phyloP scores from a whole-genome alignment of 30 jellyfish, hydroid and myxozoan genomes.

The Cassiopea xamachana region DNA sequence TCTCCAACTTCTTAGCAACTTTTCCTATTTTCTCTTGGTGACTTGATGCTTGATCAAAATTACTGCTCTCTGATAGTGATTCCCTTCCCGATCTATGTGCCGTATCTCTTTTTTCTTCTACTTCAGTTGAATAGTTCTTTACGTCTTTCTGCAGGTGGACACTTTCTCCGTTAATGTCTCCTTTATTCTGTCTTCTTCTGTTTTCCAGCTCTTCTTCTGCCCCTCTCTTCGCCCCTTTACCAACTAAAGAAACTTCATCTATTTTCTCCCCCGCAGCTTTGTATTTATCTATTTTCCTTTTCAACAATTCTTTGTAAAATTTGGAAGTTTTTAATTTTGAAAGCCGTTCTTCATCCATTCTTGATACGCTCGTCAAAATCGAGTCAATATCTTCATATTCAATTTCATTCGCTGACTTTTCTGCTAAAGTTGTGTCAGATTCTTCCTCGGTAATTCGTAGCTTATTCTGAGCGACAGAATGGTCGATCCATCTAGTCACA shows the following conservation, averaged over 20 bases:
- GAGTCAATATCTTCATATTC: slow-evolving; percentile 90
- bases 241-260: neutral
- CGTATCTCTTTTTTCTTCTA: neutral
- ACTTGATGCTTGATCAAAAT: neutral
- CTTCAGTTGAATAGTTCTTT: neutral
- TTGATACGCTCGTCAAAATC: slow-evolving; percentile 88
- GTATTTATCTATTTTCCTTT: neutral
- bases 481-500: slow-evolving; percentile 80
- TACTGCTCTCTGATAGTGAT: slow-evolving; percentile 52
- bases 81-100: neutral
- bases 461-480: slow-evolving; percentile 39
- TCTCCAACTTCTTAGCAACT: neutral
- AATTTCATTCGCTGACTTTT: slow-evolving; percentile 60
- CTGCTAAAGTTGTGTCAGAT: slow-evolving; percentile 29
- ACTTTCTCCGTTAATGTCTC: neutral
- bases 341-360: slow-evolving; percentile 88
- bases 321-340: slow-evolving; percentile 68
- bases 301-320: slow-evolving; percentile 69
- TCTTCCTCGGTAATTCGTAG: slow-evolving; percentile 55
- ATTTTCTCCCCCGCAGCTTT: neutral
- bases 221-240: neutral
- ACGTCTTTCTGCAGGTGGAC: no score
- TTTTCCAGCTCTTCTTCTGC: neutral
- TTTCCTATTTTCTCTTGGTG: neutral
- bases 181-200: neutral